Evolutionary conservation across 2,113 vertebrate species (phyloP), one percentile per base, ranked within the genome.

Genomic region (Neogobius melanostomus): DNA sequence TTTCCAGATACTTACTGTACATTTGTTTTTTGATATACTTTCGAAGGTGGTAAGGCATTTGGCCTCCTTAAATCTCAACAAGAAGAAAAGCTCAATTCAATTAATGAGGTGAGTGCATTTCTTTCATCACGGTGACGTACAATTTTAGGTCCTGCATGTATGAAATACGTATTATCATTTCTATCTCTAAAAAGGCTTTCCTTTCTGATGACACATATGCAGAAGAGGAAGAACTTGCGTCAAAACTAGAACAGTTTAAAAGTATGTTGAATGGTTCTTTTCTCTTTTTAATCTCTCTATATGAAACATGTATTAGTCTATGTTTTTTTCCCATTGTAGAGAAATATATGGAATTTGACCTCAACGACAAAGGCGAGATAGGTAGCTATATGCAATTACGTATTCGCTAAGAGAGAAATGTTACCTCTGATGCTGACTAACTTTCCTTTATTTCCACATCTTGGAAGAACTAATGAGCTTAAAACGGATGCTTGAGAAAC

Each of bases 341-440:
- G 43, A 95, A 94, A 83, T 95, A 93, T 81, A 91, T 95, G 94
- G 94, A 95, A 59, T 95, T 95, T 84, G 94, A 95, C 84, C 91
- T 93, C 3, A 94, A 95, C 4, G 92, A 92, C 84, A 86, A 95
- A 5, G 94, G 93, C 67, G 93, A 95, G 10, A 93, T 95, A n/a
- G 94, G 95, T 95, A 87, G 15, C 15, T 6, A 51, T 51, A 51
- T 6, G 15, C 82, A 52, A 14, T 0, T 28, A 1, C 46, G 42
- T 17, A 47, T 12, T 6, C 36, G 5, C 46, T 2, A 46, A 72
- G 3, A 36, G 0, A 4, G 5, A 45, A 52, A 51, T 47, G 51
- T 60, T 1, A 6, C n/a, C 15, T 48, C 44, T 36, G 0, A 3
- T 9, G 10, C 4, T 56, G 17, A 56, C 10, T 2, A 57, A 59